Percentiles rank a stretch among this genome's conserved stretches.
Evolutionary conservation across 2,797 vertebrate genomes (phyloP).

Genomic region (Pangasius mekongensis): DNA sequence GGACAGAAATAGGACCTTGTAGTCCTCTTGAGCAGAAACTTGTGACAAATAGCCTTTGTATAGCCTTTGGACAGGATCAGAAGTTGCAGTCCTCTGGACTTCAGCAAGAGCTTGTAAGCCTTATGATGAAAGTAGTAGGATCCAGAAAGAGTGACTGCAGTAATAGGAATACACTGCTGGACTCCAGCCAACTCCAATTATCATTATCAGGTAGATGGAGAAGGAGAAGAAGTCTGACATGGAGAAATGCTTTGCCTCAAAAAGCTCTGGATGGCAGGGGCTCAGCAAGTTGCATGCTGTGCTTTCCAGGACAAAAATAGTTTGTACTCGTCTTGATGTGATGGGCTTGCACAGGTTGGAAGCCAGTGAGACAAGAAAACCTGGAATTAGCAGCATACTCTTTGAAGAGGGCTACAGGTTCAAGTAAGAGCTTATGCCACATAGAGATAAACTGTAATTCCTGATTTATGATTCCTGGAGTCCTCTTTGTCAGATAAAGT

Average conservation of each 20-base stretch:
- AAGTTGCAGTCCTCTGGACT: background rate
- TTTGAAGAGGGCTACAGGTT: constrained; percentile 65
- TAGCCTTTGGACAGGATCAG: background rate
- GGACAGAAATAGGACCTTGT: background rate
- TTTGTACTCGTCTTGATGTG: constrained; percentile 68
- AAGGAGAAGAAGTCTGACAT: constrained; percentile 69
- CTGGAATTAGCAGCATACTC: constrained; percentile 60
- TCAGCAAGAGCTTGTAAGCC: constrained; percentile 37
- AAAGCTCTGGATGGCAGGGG: constrained; percentile 67
- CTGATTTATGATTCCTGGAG: constrained; percentile 51
- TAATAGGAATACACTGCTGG: constrained; percentile 57
- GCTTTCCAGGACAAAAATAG: constrained; percentile 66
- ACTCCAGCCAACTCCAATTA: constrained; percentile 59
- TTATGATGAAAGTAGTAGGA: background rate
- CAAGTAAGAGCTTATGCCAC: constrained; percentile 61
- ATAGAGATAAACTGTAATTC: constrained; percentile 62
- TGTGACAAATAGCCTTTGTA: background rate
- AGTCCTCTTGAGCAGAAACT: too few species aligned
- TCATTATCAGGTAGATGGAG: constrained; percentile 69
- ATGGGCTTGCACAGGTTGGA: constrained; percentile 55
- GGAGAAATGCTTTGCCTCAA: constrained; percentile 69
- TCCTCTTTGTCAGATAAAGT: constrained; percentile 17
- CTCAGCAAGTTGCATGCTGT: constrained; percentile 67
- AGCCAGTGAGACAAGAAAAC: constrained; percentile 57
- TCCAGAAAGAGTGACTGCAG: background rate